Percentiles rank a stretch among this genome's conserved stretches.
phyloP scores from a whole-genome alignment of 2,888 invertebrate species.

The Polydrusus tereticollis region DNA sequence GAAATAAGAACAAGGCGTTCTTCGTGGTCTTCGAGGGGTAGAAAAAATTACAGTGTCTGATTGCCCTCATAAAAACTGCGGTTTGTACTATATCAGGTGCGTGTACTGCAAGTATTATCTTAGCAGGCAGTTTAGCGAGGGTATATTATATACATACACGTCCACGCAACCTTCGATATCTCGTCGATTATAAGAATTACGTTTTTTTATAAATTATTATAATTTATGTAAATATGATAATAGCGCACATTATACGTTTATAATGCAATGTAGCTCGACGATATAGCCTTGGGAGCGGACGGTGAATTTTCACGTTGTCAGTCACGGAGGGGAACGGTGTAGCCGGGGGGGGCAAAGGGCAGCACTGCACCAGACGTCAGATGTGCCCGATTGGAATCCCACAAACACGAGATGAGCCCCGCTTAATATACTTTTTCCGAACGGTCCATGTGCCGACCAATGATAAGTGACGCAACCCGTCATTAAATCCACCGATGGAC shows the following conservation, averaged over 20 bases:
- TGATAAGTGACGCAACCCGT: slow-evolving; percentile 68
- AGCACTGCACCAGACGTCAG: slow-evolving; percentile 61
- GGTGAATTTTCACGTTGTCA: slow-evolving; percentile 61
- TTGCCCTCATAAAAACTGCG: slow-evolving; percentile 41
- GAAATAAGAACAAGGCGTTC: slow-evolving; percentile 19
- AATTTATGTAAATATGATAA: slow-evolving; percentile 68
- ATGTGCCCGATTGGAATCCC: slow-evolving; percentile 62
- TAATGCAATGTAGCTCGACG: slow-evolving; percentile 56
- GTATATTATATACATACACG: too few relatives aligned
- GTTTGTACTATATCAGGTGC: slow-evolving; percentile 31
- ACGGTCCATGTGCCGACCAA: slow-evolving; percentile 61
- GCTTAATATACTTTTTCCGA: slow-evolving; percentile 59
- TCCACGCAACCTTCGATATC: slow-evolving; percentile 46
- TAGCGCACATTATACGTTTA: slow-evolving; percentile 62
- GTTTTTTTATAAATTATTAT: slow-evolving; percentile 63
- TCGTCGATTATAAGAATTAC: slow-evolving; percentile 50
- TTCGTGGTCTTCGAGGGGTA: slow-evolving; percentile 30
- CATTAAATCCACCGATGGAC: slow-evolving; percentile 64
- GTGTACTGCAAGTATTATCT: slow-evolving; percentile 43
- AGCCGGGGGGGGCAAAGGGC: slow-evolving; percentile 47
- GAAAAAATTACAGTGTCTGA: slow-evolving; percentile 51
- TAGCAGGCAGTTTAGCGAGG: slow-evolving; percentile 37
- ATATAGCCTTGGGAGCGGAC: slow-evolving; percentile 61
- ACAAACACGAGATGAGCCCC: slow-evolving; percentile 51
- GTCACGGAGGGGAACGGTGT: slow-evolving; percentile 59